Conservation (phyloP, 2,888 invertebrate genomes). For the Macrosoma leucophasiata region DNA sequence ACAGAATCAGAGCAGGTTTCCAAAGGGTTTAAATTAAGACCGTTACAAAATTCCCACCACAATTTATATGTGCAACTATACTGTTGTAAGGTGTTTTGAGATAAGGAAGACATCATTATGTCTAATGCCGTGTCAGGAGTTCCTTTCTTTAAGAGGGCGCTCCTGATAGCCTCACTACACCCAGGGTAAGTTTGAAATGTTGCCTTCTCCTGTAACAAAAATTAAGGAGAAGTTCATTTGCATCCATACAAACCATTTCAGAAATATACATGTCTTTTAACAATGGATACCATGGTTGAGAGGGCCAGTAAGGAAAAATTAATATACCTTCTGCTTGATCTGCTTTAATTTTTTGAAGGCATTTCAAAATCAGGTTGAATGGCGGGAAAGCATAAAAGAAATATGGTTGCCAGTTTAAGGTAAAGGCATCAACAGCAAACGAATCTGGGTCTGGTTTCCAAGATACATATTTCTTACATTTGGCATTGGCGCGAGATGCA, state of each 20-base stretch:
- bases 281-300: slow-evolving; percentile 27
- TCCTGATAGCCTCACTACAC: slow-evolving; percentile 15
- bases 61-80: slow-evolving; percentile 9
- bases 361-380: slow-evolving; percentile 16
- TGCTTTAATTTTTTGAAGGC: slow-evolving; percentile 20
- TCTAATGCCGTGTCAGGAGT: slow-evolving; percentile 8
- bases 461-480: slow-evolving; percentile 15
- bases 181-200: too few relatives aligned
- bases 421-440: slow-evolving; percentile 12
- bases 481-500: slow-evolving; percentile 16
- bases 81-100: slow-evolving; percentile 11
- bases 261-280: slow-evolving; percentile 14
- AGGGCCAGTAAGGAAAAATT: slow-evolving; percentile 25
- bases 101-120: slow-evolving; percentile 13
- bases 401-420: slow-evolving; percentile 10
- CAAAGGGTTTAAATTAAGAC: slow-evolving; percentile 3
- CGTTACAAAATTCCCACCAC: slow-evolving; percentile 15
- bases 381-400: slow-evolving; percentile 24
- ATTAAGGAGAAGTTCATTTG: slow-evolving; percentile 15
- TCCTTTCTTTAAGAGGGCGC: slow-evolving; percentile 5
- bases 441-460: slow-evolving; percentile 21
- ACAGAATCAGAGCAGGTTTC: background rate
- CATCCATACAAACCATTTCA: slow-evolving; percentile 17
- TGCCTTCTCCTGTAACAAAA: slow-evolving; percentile 23
- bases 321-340: slow-evolving; percentile 26